Evolutionary conservation across 2,888 invertebrate genomes (phyloP).

Genomic region (Macaria liturata): DNA sequence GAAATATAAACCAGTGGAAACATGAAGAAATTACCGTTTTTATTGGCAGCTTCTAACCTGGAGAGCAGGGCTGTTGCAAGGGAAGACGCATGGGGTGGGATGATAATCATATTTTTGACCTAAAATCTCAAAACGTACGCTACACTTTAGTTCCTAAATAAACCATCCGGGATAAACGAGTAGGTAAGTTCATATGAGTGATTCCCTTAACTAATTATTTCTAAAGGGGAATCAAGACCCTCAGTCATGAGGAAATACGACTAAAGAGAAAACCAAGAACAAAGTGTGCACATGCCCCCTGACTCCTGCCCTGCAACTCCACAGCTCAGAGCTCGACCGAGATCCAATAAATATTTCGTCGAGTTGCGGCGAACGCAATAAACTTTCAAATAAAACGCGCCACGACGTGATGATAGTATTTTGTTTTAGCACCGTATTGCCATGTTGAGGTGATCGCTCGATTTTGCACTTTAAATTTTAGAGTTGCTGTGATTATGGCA

Average conservation of each 20-base stretch:
- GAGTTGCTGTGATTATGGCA: background rate
- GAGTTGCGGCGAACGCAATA: slow-evolving; percentile 43
- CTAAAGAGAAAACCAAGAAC: too few relatives aligned
- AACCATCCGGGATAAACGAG: too few relatives aligned
- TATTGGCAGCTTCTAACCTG: slow-evolving; percentile 32
- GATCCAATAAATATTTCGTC: slow-evolving; percentile 47
- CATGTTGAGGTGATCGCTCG: slow-evolving; percentile 21
- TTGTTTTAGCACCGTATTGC: slow-evolving; percentile 46
- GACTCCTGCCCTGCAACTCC: background rate
- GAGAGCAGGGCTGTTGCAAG: too few relatives aligned
- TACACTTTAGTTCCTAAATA: too few relatives aligned
- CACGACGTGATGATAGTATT: slow-evolving; percentile 42
- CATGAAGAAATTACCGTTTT: slow-evolving; percentile 37
- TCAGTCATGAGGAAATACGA: too few relatives aligned
- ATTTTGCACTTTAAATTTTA: slow-evolving; percentile 16
- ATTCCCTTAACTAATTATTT: too few relatives aligned
- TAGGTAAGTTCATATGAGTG: too few relatives aligned
- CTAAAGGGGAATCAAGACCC: too few relatives aligned
- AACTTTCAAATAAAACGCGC: slow-evolving; percentile 45
- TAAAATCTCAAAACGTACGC: too few relatives aligned
- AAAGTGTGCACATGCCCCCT: too few relatives aligned
- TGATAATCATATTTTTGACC: too few relatives aligned
- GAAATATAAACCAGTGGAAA: slow-evolving; percentile 32
- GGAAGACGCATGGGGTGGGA: too few relatives aligned
- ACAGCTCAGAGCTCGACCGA: slow-evolving; percentile 12